A percentile compares a stretch with the other conserved stretches of the same genome.
Evolutionary conservation across 2,113 vertebrate species (phyloP).

Genomic region (Neogobius melanostomus): DNA sequence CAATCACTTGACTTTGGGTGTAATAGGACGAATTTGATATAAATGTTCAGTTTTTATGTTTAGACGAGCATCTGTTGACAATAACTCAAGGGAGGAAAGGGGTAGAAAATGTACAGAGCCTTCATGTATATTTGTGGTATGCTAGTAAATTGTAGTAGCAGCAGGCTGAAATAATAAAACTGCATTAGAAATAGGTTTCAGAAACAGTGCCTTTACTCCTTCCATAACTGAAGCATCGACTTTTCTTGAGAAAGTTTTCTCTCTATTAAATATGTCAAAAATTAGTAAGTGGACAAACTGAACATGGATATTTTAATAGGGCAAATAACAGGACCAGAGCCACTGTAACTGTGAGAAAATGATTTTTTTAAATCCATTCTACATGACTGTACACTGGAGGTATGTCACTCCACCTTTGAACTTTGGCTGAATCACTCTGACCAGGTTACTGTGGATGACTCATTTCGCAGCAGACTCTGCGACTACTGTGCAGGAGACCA

Average conservation of each 20-base stretch:
- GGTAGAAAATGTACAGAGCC: too few species aligned
- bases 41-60: too few species aligned
- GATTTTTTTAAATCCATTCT: not conserved
- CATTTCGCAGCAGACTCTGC: conserved; percentile 23
- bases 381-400: conserved; percentile 29
- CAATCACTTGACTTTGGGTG: too few species aligned
- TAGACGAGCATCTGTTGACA: too few species aligned
- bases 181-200: not conserved
- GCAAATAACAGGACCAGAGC: conserved; percentile 6
- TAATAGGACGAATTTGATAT: too few species aligned
- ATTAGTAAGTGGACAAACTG: not conserved
- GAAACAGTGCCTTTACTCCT: not conserved
- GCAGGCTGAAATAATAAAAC: not conserved
- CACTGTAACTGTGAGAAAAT: conserved; percentile 6
- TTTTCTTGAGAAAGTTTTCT: not conserved
- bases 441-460: conserved; percentile 51
- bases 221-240: not conserved
- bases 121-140: too few species aligned
- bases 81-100: too few species aligned
- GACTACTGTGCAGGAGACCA: conserved; percentile 41
- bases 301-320: not conserved
- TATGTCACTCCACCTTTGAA: conserved; percentile 49
- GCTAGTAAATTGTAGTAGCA: too few species aligned
- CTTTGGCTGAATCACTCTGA: conserved; percentile 37
- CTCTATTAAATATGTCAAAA: not conserved